These are phyloP conservation scores for Scelioninae gen. 2 DNA, from an alignment of 2,888 invertebrate species.

Conservation along the genomic window DNA sequence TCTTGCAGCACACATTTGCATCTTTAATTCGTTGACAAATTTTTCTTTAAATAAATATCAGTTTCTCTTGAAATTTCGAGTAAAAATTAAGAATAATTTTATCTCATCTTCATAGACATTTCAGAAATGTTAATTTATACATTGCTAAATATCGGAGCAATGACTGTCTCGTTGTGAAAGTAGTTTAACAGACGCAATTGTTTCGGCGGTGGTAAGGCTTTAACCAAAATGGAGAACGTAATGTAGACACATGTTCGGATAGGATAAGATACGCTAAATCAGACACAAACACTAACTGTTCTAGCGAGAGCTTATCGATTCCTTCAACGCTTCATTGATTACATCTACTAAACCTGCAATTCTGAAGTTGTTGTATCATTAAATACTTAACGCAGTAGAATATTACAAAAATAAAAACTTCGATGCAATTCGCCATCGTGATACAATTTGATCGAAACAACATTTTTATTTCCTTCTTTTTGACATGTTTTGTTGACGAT, in stretches of 20 bases:
- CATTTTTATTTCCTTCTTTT: too few relatives aligned
- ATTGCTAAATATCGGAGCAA: background rate
- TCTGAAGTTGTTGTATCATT: conserved; percentile 26
- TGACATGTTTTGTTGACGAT: too few relatives aligned
- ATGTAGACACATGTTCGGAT: conserved; percentile 42
- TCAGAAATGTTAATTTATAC: background rate
- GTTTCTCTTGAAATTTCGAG: too few relatives aligned
- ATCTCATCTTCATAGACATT: too few relatives aligned
- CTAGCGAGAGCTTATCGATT: conserved; percentile 42
- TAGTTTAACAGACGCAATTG: conserved; percentile 18
- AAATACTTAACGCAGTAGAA: conserved; percentile 16
- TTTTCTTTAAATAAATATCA: too few relatives aligned
- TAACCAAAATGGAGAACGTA: conserved; percentile 36
- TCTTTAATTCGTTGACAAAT: too few relatives aligned
- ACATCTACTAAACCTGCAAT: conserved; percentile 7
- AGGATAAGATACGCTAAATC: conserved; percentile 52
- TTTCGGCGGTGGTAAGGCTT: conserved; percentile 13
- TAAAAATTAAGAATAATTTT: too few relatives aligned
- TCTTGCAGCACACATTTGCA: too few relatives aligned
- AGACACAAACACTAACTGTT: conserved; percentile 37
- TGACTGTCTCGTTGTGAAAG: conserved; percentile 2
- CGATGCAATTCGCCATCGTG: too few relatives aligned
- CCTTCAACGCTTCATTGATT: conserved; percentile 28
- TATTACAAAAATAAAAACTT: conserved; percentile 11
- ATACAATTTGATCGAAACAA: too few relatives aligned